Base-by-base conservation (phyloP, 2,888 invertebrate species). In the Polydrusus pterygomalis region DNA sequence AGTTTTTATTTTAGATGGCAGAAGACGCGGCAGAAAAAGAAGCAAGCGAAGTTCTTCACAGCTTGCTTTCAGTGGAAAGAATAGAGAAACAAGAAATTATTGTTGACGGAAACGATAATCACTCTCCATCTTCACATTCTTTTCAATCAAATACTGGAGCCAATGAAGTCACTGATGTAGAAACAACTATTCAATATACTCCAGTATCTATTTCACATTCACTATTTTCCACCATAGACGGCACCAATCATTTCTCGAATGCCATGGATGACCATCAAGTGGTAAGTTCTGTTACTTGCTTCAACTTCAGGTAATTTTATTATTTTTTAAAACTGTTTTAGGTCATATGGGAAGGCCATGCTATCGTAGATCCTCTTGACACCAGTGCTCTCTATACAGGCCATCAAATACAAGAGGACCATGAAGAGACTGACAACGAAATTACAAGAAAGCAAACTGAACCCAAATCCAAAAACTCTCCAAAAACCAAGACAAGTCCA, bases 1-100 rank as follows among this genome's bases (percentile, higher is more conserved):
- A 0, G 8, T 38, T 40, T 64, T 45, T 54, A 43, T 74, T 68
- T 25, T 34, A 70, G 73, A 91, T 91, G 91, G 90, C 91, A 81
- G 91, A 91, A 80, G 91, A 91, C 85, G 90, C 91, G 77, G 92
- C 92, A 43, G 93, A 92, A 87, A 92, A 92, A 86, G 93, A 93
- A 85, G 93, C 93, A 18, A 93, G 92, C 83, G 93, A 93, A 87
- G 92, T 93, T 54, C 87, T 93, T 69, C 92, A 92, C 84, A 91
- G 92, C 17, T 86, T 93, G 77, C 86, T 93, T 70, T 92, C 92
- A 9, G 92, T 92, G 78, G 92, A 92, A 85, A 88, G 92, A 38
- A 90, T 92, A 58, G 92, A 92, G 84, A 91, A 92, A 82, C 85
- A 85, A 78, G 87, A 87, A 78, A 79, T 79, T 73, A 82, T 83